Evolutionary conservation across 2,113 vertebrate species (phyloP), one percentile per base, ranked within the genome.

Genomic region (Planiliza haematocheilus): DNA sequence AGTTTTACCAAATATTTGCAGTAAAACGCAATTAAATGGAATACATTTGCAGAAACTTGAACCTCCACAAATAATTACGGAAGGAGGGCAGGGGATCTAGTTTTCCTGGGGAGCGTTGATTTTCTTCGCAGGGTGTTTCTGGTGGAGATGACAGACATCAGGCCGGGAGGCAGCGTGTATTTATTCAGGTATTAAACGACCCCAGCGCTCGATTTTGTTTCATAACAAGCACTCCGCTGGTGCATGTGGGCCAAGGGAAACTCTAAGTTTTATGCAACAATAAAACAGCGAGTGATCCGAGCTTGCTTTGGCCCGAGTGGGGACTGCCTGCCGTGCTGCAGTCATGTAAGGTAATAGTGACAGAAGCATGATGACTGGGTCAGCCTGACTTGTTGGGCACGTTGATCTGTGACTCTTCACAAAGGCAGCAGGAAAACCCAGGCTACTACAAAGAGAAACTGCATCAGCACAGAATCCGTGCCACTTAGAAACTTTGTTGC

Each of bases 1-100:
- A 64, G 74, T 85, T 86, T 87, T 60, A 82, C 73, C 81, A 92
- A 92, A 93, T 86, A 90, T 92, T 91, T 89, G 52, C 64, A 88
- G 81, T 81, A 63, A 91, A 92, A 91, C 80, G 83, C 80, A 92
- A 93, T 93, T 90, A 92, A 90, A 88, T 75, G 39, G 57, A 91
- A 87, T 84, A 79, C 56, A 88, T 88, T 84, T 90, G 80, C 70
- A 70, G 92, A 89, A 91, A 94, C 89, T 63, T 3, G 62, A 93
- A 84, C 79, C 79, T 93, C 65, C 84, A 70, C 63, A 93, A 92
- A 92, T 89, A 93, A 91, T 79, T 84, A 49, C 0, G 24, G 61
- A 74, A 8, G 0, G 63, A 69, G 66, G 61, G 60, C 55, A 46
- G 59, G 55, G 77, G 65, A 79, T 81, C 57, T 46, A 74, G 63